Evolutionary conservation across 2,113 vertebrate genomes (phyloP).

Genomic region (Myotis davidii): DNA sequence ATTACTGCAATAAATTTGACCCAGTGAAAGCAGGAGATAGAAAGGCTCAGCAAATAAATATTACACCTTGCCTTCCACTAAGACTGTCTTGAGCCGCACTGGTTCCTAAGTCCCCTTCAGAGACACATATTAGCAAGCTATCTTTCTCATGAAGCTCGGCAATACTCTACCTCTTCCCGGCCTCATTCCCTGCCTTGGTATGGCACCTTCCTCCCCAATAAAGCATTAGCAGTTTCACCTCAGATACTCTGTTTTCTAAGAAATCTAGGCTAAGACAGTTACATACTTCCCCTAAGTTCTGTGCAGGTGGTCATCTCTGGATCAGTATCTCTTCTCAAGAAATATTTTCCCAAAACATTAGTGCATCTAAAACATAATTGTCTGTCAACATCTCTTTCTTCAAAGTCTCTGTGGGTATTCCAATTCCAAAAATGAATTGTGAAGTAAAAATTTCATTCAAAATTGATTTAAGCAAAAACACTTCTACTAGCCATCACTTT

Average conservation of each 20-base stretch:
- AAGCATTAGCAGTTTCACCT: background rate
- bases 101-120: background rate
- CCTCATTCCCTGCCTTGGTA: too few relatives aligned
- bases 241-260: background rate
- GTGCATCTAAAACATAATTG: background rate
- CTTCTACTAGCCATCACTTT: background rate
- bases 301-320: background rate
- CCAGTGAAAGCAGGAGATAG: background rate
- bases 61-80: background rate
- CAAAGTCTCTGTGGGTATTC: background rate
- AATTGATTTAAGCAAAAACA: constrained; percentile 1
- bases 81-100: background rate
- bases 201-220: background rate
- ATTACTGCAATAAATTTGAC: background rate
- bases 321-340: background rate
- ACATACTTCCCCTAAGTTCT: background rate
- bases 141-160: background rate
- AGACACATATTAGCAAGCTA: background rate
- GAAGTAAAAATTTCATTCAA: constrained; percentile 17
- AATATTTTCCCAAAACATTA: background rate
- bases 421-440: constrained; percentile 23
- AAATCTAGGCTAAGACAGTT: background rate
- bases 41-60: background rate
- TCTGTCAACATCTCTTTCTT: constrained; percentile 9
- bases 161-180: background rate